These are phyloP conservation scores for Branchipolynoe longqiensis DNA, from an alignment of 2,888 invertebrate species.

Conservation along the genomic window DNA sequence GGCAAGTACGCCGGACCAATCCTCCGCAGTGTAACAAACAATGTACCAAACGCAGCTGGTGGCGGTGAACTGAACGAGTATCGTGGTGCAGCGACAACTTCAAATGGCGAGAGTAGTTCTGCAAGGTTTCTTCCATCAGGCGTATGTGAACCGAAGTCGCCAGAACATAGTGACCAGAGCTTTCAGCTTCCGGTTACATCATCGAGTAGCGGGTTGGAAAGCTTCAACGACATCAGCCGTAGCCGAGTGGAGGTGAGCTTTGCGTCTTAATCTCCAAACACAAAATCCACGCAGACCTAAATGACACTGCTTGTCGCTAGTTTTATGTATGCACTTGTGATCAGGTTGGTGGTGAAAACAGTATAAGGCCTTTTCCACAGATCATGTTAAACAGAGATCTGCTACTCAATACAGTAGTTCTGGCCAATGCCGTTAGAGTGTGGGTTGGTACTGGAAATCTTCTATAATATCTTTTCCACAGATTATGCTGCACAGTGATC, in stretches of 20 bases:
- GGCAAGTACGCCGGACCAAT: conserved; percentile 30
- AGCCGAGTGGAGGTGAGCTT: conserved; percentile 65
- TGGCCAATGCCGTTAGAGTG: no score
- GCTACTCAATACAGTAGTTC: no score
- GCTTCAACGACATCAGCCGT: conserved; percentile 72
- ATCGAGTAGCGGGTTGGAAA: conserved; percentile 71
- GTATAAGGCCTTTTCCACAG: no score
- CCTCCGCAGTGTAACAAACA: conserved; percentile 16
- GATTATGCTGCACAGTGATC: no score
- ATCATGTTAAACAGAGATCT: no score
- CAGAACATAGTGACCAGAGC: conserved; percentile 69
- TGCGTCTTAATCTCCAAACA: no score
- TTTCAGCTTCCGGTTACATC: conserved; percentile 39
- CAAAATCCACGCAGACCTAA: no score
- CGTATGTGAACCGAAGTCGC: conserved; percentile 68
- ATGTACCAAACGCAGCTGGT: conserved; percentile 23
- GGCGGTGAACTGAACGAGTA: not conserved
- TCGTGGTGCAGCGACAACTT: not conserved
- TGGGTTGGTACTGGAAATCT: no score
- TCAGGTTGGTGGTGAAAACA: no score
- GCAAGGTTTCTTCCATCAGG: conserved; percentile 11
- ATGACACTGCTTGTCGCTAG: no score
- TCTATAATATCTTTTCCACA: no score
- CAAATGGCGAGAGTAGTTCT: not conserved
- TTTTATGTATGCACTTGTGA: no score